phyloP scores from a whole-genome alignment of 2,113 vertebrate genomes.

The Pristiophorus japonicus region DNA sequence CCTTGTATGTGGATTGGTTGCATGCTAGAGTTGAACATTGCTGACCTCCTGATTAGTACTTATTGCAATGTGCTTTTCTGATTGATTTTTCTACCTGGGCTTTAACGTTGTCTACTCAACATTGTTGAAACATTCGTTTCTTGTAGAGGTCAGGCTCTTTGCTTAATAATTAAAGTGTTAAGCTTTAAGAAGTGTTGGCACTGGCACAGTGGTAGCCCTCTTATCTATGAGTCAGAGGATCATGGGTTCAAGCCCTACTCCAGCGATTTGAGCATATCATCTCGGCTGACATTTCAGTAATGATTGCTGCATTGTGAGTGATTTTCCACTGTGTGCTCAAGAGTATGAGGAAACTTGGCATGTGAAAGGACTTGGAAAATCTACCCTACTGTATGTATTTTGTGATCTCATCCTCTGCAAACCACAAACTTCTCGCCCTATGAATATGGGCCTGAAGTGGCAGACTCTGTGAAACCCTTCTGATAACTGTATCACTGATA shows the following conservation, averaged over 20 bases:
- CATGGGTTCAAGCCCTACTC: not conserved
- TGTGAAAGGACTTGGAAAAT: not conserved
- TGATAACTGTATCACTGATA: not conserved
- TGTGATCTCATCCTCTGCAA: not conserved
- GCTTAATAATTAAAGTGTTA: not conserved
- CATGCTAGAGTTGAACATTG: not conserved
- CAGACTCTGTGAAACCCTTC: not conserved
- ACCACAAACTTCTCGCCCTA: not conserved
- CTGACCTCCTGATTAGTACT: not conserved
- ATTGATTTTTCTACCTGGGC: not conserved
- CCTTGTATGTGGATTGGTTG: not conserved
- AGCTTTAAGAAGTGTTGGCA: not conserved
- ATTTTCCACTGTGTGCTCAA: not conserved
- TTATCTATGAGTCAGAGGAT: not conserved
- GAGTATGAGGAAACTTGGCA: not conserved
- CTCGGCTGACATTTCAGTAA: not conserved
- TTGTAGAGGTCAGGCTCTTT: not conserved
- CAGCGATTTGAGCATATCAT: not conserved
- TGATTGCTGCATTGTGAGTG: not conserved
- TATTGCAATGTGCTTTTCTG: not conserved
- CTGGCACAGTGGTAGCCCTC: not conserved
- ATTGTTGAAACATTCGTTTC: not conserved
- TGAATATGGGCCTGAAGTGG: no score
- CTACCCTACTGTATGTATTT: no score
- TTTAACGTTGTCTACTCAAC: not conserved